Conservation (phyloP, 2,113 vertebrate genomes). For the Epinephelus lanceolatus region DNA sequence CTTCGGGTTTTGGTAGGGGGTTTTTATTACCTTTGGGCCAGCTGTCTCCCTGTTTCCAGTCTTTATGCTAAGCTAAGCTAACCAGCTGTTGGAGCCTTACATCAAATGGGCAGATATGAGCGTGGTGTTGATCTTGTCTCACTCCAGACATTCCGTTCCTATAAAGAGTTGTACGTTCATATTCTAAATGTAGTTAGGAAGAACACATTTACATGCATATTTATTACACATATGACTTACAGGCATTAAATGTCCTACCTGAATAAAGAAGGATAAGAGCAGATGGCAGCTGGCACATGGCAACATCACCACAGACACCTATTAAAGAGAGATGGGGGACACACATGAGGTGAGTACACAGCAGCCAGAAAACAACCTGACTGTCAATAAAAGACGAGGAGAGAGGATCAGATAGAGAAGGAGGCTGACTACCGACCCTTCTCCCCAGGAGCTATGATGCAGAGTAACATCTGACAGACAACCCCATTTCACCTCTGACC, state of each 20-base stretch:
- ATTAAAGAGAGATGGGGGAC: conserved; percentile 40
- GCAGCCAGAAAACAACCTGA: conserved; percentile 36
- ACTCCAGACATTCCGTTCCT: neutral
- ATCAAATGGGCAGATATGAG: neutral
- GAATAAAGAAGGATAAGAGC: conserved; percentile 50
- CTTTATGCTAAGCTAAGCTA: neutral
- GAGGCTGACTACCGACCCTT: conserved; percentile 42
- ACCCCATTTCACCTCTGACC: conserved; percentile 72
- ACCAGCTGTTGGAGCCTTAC: neutral
- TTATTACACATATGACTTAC: neutral
- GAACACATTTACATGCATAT: no score
- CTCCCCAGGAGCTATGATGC: conserved; percentile 47
- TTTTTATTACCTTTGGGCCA: neutral
- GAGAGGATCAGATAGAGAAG: conserved; percentile 26
- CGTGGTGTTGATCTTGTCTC: neutral
- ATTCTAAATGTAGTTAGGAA: neutral
- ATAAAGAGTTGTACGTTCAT: neutral
- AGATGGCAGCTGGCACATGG: conserved; percentile 67
- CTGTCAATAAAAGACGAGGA: conserved; percentile 10
- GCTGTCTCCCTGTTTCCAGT: neutral
- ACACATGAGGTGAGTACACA: conserved; percentile 33
- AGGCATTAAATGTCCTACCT: conserved; percentile 54
- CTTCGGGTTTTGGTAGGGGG: neutral
- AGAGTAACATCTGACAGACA: conserved; percentile 67
- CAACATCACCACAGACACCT: conserved; percentile 72